Base-by-base conservation (phyloP, 2,888 invertebrate genomes). In the Leptogaster cylindrica region DNA sequence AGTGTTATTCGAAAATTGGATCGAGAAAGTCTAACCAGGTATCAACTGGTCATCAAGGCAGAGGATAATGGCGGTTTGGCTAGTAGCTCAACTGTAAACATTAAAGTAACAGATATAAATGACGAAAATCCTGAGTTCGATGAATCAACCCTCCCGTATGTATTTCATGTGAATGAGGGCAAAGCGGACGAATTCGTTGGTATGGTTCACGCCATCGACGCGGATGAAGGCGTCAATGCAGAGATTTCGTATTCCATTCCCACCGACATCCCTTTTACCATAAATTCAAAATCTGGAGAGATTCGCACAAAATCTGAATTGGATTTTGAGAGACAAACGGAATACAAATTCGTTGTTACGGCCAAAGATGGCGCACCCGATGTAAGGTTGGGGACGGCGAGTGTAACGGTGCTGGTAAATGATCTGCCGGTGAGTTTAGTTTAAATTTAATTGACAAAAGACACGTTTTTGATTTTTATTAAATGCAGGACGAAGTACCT, bases 91-190 rank as follows among this genome's bases (percentile, higher is more conserved):
- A 92, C 91, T 0, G 91, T 95, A 0, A 93, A 93, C 74, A 91
- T 95, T 66, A 90, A 90, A 76, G 92, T 95, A 1, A 92, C 93
- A 0, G 95, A 95, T 74, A 92, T 94, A 70, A 95, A 95, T 76
- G 95, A 95, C 76, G 93, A 94, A 75, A 94, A 93, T 78, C 95
- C 95, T 0, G 91, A 91, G 76, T 95, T 95, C 75, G 87, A 91
- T n/a, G 86, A 86, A 63, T 76, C 77, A 1, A 86, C 85, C 16
- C 84, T 90, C 71, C 91, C 92, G 0, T 95, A 95, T 75, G 82
- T 86, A 39, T 95, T 95, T 79, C 82, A 86, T n/a, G 90, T 93
- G 0, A 89, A 89, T 77, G 93, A 93, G 83, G 92, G 86, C 48
- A 76, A 82, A 3, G 75, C 81, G 0, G 83, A 83, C 25, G 84